phyloP scores from a whole-genome alignment of 2,797 vertebrate species.

The Diceros bicornis region DNA sequence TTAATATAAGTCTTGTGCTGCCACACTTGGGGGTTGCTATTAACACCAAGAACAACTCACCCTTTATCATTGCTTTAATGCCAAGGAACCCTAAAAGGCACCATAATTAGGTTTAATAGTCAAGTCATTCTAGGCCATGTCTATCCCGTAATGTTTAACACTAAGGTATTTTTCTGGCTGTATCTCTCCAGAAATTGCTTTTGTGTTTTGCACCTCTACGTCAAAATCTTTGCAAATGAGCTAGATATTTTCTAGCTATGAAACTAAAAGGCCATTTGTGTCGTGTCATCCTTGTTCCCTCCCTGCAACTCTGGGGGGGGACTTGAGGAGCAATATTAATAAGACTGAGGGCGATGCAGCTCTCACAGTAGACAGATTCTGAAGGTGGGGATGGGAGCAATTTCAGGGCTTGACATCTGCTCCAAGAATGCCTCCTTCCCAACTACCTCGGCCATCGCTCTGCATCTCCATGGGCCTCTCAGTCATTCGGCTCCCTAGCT shows the following conservation, averaged over 20 bases:
- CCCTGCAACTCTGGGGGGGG: neutral
- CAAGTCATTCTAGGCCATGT: neutral
- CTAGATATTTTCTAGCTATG: neutral
- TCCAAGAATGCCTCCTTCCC: neutral
- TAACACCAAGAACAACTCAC: neutral
- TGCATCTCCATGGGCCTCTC: neutral
- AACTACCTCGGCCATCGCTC: fast-evolving
- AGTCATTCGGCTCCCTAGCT: neutral
- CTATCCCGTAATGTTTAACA: neutral
- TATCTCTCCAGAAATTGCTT: neutral
- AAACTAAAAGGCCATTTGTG: neutral
- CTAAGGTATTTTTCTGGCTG: neutral
- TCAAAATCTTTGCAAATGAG: neutral
- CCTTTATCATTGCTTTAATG: neutral
- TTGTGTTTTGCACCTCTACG: neutral
- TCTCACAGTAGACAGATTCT: neutral
- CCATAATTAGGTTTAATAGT: neutral
- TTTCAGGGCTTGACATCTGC: neutral
- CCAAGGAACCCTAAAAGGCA: neutral
- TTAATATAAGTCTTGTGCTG: neutral
- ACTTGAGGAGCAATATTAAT: neutral
- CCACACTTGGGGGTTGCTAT: neutral
- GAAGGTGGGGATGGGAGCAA: neutral
- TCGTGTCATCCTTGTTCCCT: neutral
- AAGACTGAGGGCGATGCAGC: neutral